phyloP scores from a whole-genome alignment of 2,113 vertebrate species.

The Procavia capensis region DNA sequence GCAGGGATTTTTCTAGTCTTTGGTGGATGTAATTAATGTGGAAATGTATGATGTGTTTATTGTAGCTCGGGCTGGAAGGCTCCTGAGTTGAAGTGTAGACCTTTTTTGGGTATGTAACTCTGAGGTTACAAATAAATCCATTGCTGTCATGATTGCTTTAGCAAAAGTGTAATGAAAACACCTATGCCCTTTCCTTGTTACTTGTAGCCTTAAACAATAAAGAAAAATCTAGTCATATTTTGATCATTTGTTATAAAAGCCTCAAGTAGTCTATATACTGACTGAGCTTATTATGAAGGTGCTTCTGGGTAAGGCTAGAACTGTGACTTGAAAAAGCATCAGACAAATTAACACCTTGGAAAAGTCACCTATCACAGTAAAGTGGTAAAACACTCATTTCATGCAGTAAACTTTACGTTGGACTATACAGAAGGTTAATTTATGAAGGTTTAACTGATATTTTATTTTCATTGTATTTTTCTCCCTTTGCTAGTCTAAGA shows the following conservation, averaged over 20 bases:
- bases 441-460: neutral
- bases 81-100: neutral
- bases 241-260: constrained; percentile 39
- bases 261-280: neutral
- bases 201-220: neutral
- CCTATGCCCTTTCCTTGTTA: neutral
- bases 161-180: neutral
- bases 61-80: neutral
- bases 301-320: neutral
- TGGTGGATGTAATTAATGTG: constrained; percentile 16
- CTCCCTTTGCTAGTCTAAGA: neutral
- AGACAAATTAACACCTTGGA: constrained; percentile 13
- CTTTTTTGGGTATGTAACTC: neutral
- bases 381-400: neutral
- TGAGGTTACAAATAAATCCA: neutral
- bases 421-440: neutral
- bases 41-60: neutral
- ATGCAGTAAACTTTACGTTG: neutral
- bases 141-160: neutral
- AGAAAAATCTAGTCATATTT: constrained; percentile 30
- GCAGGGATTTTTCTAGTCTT: neutral
- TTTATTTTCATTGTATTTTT: neutral
- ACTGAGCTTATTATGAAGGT: neutral
- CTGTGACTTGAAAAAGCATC: neutral
- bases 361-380: constrained; percentile 42